Percentiles rank a stretch among this genome's conserved stretches.
These are phyloP conservation scores for Archilochus colubris DNA, from an alignment of 2,113 vertebrate genomes.

Conservation along the genomic window DNA sequence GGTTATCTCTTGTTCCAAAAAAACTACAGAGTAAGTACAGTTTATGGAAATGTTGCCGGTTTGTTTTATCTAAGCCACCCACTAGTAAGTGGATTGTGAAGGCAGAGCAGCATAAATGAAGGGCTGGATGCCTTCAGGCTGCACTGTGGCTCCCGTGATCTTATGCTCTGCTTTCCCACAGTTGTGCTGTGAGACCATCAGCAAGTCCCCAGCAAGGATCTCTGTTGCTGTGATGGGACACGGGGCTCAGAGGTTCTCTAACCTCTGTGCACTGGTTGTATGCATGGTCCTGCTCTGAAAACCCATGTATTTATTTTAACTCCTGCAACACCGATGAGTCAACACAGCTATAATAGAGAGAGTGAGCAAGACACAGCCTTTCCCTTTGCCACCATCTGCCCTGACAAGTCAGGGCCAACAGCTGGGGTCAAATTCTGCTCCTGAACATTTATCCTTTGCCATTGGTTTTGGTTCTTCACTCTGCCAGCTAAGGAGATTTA, in stretches of 20 bases:
- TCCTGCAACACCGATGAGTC: background rate
- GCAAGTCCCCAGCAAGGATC: background rate
- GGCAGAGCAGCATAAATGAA: background rate
- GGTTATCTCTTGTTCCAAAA: background rate
- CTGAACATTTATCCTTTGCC: background rate
- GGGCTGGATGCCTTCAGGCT: background rate
- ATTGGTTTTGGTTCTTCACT: background rate
- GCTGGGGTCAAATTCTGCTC: background rate
- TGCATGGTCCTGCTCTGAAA: background rate
- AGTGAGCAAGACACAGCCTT: background rate
- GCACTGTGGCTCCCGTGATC: background rate
- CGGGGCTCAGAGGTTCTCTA: background rate
- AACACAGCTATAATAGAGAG: background rate
- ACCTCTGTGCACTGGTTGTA: fast-evolving
- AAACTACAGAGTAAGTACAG: background rate
- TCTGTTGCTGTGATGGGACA: background rate
- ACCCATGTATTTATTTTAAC: background rate
- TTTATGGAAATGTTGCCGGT: background rate
- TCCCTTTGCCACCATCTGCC: background rate
- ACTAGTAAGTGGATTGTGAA: background rate
- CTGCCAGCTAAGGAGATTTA: background rate
- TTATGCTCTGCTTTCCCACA: background rate
- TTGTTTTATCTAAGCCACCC: background rate
- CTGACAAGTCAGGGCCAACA: background rate
- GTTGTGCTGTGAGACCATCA: background rate